phyloP scores from a whole-genome alignment of 2,888 invertebrate genomes.

The Tryphoninae sp. region DNA sequence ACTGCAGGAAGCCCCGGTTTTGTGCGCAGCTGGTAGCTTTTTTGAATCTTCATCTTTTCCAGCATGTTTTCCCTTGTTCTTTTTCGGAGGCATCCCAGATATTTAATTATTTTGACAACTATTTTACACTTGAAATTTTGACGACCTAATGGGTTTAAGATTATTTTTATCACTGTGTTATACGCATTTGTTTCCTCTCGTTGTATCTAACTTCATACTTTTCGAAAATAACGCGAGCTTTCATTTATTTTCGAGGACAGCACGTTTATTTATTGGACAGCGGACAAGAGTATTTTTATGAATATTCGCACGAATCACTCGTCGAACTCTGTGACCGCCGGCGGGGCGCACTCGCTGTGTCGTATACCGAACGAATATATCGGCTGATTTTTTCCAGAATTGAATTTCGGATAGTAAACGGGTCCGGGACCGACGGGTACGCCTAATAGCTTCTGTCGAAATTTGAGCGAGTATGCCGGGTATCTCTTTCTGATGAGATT shows the following conservation, averaged over 20 bases:
- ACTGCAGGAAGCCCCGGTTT: conserved; percentile 43
- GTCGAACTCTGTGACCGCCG: conserved; percentile 85
- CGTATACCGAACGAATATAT: conserved; percentile 85
- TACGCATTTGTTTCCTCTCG: conserved; percentile 27
- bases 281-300: conserved; percentile 35
- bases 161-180: conserved; percentile 20
- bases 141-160: conserved; percentile 33
- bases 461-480: conserved; percentile 75
- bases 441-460: conserved; percentile 56
- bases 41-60: conserved; percentile 27
- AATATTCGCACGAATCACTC: conserved; percentile 17
- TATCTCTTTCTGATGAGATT: conserved; percentile 71
- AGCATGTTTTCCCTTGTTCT: conserved; percentile 42
- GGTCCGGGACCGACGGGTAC: conserved; percentile 73
- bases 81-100: conserved; percentile 52
- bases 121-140: conserved; percentile 60
- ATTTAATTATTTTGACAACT: conserved; percentile 53
- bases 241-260: conserved; percentile 47
- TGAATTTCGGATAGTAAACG: conserved; percentile 69
- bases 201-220: conserved; percentile 41
- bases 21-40: conserved; percentile 49
- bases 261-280: conserved; percentile 55
- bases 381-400: conserved; percentile 69
- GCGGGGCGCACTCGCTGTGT: conserved; percentile 83
- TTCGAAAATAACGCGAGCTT: conserved; percentile 8